Conservation (phyloP, 2,797 vertebrate species). For the Huso huso region DNA sequence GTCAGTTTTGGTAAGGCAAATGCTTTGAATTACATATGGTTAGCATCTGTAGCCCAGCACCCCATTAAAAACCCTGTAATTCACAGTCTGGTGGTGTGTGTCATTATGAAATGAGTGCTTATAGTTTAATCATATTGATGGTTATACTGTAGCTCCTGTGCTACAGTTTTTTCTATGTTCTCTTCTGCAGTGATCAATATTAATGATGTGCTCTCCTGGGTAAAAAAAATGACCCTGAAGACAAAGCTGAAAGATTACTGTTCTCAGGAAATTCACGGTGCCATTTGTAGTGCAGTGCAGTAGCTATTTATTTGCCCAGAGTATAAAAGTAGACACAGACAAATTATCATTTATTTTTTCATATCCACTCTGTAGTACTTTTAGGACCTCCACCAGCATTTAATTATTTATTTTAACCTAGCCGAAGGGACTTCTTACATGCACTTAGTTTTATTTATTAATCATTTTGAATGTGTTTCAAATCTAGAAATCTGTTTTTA, state of each 20-base stretch:
- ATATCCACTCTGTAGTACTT: background rate
- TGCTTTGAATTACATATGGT: too few species aligned
- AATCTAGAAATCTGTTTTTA: background rate
- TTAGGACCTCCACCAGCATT: background rate
- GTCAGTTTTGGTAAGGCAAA: too few species aligned
- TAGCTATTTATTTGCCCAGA: slow-evolving; percentile 22
- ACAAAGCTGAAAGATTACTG: slow-evolving; percentile 27
- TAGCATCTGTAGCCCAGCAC: too few species aligned
- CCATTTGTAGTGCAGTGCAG: slow-evolving; percentile 36
- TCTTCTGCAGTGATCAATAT: background rate
- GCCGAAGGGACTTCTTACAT: background rate
- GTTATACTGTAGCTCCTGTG: background rate
- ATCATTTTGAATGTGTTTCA: background rate
- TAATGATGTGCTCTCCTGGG: slow-evolving; percentile 13
- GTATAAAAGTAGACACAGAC: slow-evolving; percentile 29
- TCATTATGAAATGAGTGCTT: background rate
- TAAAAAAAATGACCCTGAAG: slow-evolving; percentile 22
- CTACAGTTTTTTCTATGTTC: background rate
- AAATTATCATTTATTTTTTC: slow-evolving; percentile 24
- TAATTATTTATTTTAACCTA: background rate
- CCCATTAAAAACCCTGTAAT: too few species aligned
- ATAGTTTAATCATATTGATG: background rate
- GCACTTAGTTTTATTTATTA: background rate
- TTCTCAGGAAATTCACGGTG: slow-evolving; percentile 34
- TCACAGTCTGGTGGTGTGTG: too few species aligned